Evolutionary conservation across 1,140 invertebrate genomes (phyloP).

Genomic region (Bradynema listronoti): DNA sequence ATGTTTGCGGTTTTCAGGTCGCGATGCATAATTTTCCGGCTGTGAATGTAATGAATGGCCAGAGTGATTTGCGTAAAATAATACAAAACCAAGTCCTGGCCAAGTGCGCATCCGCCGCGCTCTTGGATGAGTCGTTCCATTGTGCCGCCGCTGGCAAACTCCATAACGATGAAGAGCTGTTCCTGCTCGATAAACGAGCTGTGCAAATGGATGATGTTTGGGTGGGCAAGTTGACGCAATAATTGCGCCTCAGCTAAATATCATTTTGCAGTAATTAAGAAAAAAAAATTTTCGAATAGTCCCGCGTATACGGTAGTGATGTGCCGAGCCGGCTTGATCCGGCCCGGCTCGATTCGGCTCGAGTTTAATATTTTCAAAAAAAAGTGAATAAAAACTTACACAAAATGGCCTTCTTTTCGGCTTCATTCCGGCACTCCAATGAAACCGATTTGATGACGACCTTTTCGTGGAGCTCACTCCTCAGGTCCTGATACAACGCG

Average conservation of each 20-base stretch:
- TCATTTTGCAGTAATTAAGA: background rate
- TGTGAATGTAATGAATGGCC: conserved; percentile 63
- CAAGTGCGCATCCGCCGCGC: conserved; percentile 58
- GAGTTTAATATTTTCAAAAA: background rate
- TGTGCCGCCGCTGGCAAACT: conserved; percentile 62
- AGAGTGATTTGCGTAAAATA: conserved; percentile 64
- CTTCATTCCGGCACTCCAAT: conserved; percentile 26
- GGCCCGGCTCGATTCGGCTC: background rate
- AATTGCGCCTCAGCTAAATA: conserved; percentile 59
- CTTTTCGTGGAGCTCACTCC: conserved; percentile 22
- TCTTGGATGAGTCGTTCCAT: conserved; percentile 61
- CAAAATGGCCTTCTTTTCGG: conserved; percentile 26
- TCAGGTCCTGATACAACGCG: conserved; percentile 17
- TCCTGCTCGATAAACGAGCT: conserved; percentile 61
- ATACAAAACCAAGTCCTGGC: conserved; percentile 61
- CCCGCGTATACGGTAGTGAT: background rate
- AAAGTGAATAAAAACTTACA: conserved; percentile 13
- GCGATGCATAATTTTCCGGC: conserved; percentile 62
- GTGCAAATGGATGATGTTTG: conserved; percentile 63
- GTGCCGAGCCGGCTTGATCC: background rate
- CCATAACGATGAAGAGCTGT: conserved; percentile 63
- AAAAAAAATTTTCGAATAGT: background rate
- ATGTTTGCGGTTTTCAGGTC: conserved; percentile 66
- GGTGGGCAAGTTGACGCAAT: conserved; percentile 62
- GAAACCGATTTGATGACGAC: conserved; percentile 34